phyloP scores from a whole-genome alignment of 2,888 invertebrate genomes.

The Chirona hameri region DNA sequence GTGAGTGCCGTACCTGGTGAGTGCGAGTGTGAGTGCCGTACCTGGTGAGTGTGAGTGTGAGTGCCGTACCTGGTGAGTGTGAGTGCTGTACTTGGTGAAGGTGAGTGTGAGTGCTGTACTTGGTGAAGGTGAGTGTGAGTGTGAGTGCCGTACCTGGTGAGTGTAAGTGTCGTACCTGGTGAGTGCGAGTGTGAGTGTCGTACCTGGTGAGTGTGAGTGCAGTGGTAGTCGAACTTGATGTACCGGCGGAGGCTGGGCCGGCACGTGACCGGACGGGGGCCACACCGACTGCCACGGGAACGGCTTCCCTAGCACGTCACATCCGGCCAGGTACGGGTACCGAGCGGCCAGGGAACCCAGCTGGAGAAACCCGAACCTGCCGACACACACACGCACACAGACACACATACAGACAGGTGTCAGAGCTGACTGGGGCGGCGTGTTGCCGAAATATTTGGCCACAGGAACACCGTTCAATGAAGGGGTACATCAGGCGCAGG shows the following conservation, averaged over 20 bases:
- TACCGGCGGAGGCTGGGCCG: slow-evolving; percentile 5
- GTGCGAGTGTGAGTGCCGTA: too few relatives aligned
- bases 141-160: not conserved
- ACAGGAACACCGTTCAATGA: too few relatives aligned
- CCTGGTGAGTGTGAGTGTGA: too few relatives aligned
- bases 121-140: not conserved
- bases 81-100: too few relatives aligned
- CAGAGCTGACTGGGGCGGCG: not conserved
- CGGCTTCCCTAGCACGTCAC: slow-evolving; percentile 3
- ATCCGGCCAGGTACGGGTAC: slow-evolving; percentile 25
- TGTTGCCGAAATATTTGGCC: too few relatives aligned
- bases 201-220: not conserved
- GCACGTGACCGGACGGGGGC: not conserved
- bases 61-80: too few relatives aligned
- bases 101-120: too few relatives aligned
- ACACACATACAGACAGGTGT: too few relatives aligned
- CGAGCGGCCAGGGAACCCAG: slow-evolving; percentile 8
- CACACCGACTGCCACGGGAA: slow-evolving; percentile 2
- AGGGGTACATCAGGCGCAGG: too few relatives aligned
- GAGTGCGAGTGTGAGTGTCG: not conserved
- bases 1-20: too few relatives aligned
- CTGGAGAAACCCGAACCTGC: slow-evolving; percentile 22
- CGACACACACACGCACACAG: not conserved
- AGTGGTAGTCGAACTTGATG: not conserved
- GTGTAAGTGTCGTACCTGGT: too few relatives aligned